Evolutionary conservation across 1,140 invertebrate genomes (phyloP), one percentile per base, ranked within the genome.

Genomic region (Bilobella aurantiaca): DNA sequence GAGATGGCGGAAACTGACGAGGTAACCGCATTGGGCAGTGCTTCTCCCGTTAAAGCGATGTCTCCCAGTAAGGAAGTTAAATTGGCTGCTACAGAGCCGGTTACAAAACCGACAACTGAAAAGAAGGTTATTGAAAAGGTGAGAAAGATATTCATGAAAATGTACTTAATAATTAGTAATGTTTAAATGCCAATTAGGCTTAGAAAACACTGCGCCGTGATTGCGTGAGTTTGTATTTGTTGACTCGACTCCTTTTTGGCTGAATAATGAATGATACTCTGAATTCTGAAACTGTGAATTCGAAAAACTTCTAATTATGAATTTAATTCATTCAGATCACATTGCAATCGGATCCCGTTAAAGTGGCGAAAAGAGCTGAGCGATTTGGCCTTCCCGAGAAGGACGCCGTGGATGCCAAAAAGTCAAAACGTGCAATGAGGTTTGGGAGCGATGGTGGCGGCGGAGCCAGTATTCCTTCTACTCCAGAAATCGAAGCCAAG

Each of bases 381-480:
- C 61, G 65, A 27, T 67, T 67, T 63, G 65, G 65, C n/a, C 29
- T 67, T 49, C 61, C 56, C 18, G 27, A 57, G 12, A 61, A 67
- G 25, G 56, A 63, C 12, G 57, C 46, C 2, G 42, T 57, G 30
- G 65, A 59, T 18, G 53, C 32, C 37, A 42, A 28, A 58, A 63
- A 67, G 49, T n/a, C 56, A 62, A 63, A 67, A 31, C 27, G 65
- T 25, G 56, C 61, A 29, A 30, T 57, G 47, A 42, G 49, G 62
- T 53, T 53, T 57, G 47, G 37, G 31, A 28, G 49, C 29, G 56
- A 27, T 29, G 37, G 16, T n/a, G 63, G 63, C 18, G 5, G 25
- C 62, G n/a, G 29, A 57, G 32, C 29, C 59, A 42, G 8, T 1
- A 30, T 29, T 25, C 34, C 56, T 28, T 34, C 28, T 16, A 64